Conservation (phyloP, 2,888 invertebrate genomes). For the Fissipunctia ypsillon region DNA sequence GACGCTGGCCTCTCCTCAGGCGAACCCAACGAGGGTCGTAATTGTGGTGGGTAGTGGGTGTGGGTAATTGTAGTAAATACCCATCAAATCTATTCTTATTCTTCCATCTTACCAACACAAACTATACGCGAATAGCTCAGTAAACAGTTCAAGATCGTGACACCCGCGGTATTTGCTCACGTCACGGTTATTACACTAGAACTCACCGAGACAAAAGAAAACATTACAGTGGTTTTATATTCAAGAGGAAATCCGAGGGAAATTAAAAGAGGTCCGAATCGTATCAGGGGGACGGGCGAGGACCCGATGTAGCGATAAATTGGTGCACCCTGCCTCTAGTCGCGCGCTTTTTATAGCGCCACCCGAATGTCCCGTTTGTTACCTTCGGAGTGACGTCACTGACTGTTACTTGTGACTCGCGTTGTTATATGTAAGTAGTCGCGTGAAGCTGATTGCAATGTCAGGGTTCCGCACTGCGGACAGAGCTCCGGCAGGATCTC, state of each 20-base stretch:
- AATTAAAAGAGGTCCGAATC: conserved; percentile 73
- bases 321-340: conserved; percentile 52
- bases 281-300: conserved; percentile 67
- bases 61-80: neutral
- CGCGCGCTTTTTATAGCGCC: conserved; percentile 60
- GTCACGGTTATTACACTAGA: conserved; percentile 35
- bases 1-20: neutral
- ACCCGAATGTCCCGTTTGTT: conserved; percentile 58
- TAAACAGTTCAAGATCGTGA: neutral
- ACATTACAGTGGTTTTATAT: conserved; percentile 69
- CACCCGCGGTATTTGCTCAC: neutral
- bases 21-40: neutral
- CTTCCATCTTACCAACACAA: neutral
- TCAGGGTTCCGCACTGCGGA: neutral
- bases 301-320: conserved; percentile 75
- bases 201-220: conserved; percentile 56
- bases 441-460: neutral
- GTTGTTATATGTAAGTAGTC: neutral
- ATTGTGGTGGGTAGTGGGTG: no score
- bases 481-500: no score
- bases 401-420: conserved; percentile 15
- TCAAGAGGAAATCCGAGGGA: conserved; percentile 69
- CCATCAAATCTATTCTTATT: neutral
- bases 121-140: neutral
- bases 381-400: conserved; percentile 53